Evolutionary conservation across 1,140 invertebrate genomes (phyloP).

Genomic region (Rhyzopertha dominica): DNA sequence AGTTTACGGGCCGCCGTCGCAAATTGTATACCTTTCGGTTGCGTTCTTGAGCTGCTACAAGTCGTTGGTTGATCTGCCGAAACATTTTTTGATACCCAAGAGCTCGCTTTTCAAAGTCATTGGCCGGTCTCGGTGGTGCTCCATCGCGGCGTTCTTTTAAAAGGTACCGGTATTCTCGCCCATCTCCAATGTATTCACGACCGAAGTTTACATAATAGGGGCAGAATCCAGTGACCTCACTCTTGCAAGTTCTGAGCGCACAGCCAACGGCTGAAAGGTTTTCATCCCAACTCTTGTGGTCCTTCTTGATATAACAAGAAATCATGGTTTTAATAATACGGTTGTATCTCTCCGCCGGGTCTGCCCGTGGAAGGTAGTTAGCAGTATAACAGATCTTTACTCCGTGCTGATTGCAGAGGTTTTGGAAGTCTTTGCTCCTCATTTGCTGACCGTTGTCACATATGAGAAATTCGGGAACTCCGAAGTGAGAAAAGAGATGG

Average conservation of each 20-base stretch:
- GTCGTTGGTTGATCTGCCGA: not conserved
- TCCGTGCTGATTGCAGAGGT: not conserved
- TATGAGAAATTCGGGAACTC: conserved; percentile 4
- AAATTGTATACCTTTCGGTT: not conserved
- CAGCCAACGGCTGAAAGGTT: conserved; percentile 21
- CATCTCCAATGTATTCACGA: not conserved
- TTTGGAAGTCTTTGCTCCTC: not conserved
- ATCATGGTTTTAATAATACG: conserved; percentile 29
- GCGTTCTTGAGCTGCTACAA: not conserved
- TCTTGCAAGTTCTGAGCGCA: conserved; percentile 29
- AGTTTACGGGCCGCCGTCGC: not conserved
- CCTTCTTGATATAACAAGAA: conserved; percentile 23
- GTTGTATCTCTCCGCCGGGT: conserved; percentile 28
- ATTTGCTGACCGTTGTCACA: conserved; percentile 17
- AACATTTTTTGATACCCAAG: not conserved
- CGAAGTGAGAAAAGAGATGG: conserved; percentile 12
- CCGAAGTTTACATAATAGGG: conserved; percentile 23
- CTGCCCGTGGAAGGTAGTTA: not conserved
- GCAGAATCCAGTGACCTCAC: conserved; percentile 29
- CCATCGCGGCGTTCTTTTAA: not conserved
- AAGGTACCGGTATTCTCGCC: not conserved
- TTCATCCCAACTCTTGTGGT: conserved; percentile 32
- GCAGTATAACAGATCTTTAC: not conserved
- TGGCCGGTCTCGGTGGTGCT: not conserved
- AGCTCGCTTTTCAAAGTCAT: not conserved